phyloP scores from a whole-genome alignment of 2,888 invertebrate species.

The Abscondita cerata region DNA sequence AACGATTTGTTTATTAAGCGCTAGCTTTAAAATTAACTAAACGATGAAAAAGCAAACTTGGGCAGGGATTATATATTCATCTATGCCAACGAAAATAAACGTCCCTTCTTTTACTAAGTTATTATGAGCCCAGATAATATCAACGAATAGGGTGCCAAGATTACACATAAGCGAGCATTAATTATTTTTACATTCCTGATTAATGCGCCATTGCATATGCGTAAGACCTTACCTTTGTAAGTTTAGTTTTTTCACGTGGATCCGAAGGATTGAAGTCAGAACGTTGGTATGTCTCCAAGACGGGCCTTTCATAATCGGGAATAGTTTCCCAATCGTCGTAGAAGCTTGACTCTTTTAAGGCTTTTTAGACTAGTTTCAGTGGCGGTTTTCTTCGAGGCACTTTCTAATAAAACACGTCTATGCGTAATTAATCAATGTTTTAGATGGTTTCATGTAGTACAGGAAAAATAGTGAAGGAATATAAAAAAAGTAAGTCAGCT shows the following conservation, averaged over 20 bases:
- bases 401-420: conserved; percentile 35
- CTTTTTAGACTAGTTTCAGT: conserved; percentile 4
- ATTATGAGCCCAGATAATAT: conserved; percentile 33
- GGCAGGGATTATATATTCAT: conserved; percentile 23
- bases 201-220: conserved; percentile 21
- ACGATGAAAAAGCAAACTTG: conserved; percentile 23
- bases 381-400: conserved; percentile 43
- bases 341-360: conserved; percentile 30
- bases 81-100: conserved; percentile 28
- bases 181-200: conserved; percentile 30
- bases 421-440: background rate
- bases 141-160: conserved; percentile 32
- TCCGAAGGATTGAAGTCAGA: conserved; percentile 59
- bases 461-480: conserved; percentile 1
- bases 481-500: conserved; percentile 3
- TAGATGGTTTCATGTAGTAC: too few species aligned
- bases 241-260: conserved; percentile 59
- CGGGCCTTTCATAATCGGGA: conserved; percentile 79
- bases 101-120: conserved; percentile 27
- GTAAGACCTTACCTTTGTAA: conserved; percentile 51
- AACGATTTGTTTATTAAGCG: conserved; percentile 19
- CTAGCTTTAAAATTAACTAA: conserved; percentile 18
- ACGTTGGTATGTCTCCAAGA: conserved; percentile 73
- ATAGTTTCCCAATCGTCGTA: conserved; percentile 57
- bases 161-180: conserved; percentile 29